Base-by-base conservation (phyloP, 2,888 invertebrate genomes). In the Xanthostigma xanthostigma region DNA sequence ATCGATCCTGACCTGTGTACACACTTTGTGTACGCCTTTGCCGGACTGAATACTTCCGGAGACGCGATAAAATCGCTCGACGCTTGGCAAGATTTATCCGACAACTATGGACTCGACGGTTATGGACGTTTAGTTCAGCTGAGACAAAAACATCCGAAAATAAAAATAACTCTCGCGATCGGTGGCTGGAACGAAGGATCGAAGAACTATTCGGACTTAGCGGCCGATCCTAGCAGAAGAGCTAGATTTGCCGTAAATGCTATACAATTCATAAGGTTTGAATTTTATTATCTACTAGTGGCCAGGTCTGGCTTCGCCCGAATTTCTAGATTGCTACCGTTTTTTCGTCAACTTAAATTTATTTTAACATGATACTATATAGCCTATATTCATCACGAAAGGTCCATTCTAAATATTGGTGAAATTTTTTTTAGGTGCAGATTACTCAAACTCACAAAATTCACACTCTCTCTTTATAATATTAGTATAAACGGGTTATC, bases 171-270 rank as follows among this genome's bases (percentile, higher is more conserved):
- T 3, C 63, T 92, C 10, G 91, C 89, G 1, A 84, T 93, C 38
- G 92, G 92, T 0, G 92, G 92, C 0, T 92, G 92, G 92, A 91
- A 90, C 62, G 90, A 92, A 62, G 91, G 90, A 0, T 90, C 90
- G 0, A 62, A 67, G 5, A 79, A 81, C 55, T 87, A 79, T 62
- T 85, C 85, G 12, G 68, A 67, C 38, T 70, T 91, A 67, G 84
- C 82, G 0, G 74, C 79, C 3, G 76, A 75, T 44, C 69, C 78
- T 0, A 72, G 74, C 12, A 68, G 73, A 45, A 73, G 92, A 44
- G 68, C 69, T 3, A 70, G 67, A 44, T 91, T 92, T 58, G 76
- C 88, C 0, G 66, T 74, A 37, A 87, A 84, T 55, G 82, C 81
- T 1, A 57, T 87, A 1, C 64, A 72, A 38, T 84, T 87, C 59